phyloP scores from a whole-genome alignment of 2,888 invertebrate genomes.

The Drosophila tripunctata region DNA sequence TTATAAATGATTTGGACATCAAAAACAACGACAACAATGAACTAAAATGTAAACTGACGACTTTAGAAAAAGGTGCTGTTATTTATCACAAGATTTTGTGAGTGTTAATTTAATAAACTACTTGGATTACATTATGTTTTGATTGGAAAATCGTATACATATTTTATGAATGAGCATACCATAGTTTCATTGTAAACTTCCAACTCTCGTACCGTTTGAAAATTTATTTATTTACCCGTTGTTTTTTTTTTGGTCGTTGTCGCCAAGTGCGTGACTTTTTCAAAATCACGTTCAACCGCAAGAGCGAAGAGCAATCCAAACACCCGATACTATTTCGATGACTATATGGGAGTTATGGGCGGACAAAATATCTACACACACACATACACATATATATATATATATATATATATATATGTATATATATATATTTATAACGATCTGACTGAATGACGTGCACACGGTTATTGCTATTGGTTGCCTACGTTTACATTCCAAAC shows the following conservation, averaged over 20 bases:
- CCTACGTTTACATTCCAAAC: constrained; percentile 7
- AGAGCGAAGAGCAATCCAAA: constrained; percentile 44
- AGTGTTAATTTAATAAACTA: too few species aligned
- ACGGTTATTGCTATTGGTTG: constrained; percentile 33
- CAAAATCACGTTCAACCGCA: constrained; percentile 79
- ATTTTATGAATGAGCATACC: constrained; percentile 66
- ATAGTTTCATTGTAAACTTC: constrained; percentile 21
- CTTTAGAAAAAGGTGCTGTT: too few species aligned
- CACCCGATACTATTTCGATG: constrained; percentile 48
- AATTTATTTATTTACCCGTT: constrained; percentile 34
- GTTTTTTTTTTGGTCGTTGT: constrained; percentile 9
- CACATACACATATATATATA: constrained; percentile 5
- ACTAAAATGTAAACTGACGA: too few species aligned
- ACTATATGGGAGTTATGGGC: constrained; percentile 32
- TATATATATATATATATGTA: constrained; percentile 16
- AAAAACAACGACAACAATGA: neutral
- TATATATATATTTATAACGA: constrained; percentile 49
- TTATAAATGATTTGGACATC: neutral
- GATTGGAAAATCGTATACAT: constrained; percentile 8
- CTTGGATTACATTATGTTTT: neutral
- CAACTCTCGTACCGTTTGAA: constrained; percentile 3
- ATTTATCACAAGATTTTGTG: too few species aligned
- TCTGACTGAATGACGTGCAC: constrained; percentile 53
- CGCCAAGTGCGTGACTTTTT: constrained; percentile 77
- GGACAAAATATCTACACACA: constrained; percentile 12